These are phyloP conservation scores for Gambusia affinis DNA, from an alignment of 2,113 vertebrate species.

Conservation along the genomic window DNA sequence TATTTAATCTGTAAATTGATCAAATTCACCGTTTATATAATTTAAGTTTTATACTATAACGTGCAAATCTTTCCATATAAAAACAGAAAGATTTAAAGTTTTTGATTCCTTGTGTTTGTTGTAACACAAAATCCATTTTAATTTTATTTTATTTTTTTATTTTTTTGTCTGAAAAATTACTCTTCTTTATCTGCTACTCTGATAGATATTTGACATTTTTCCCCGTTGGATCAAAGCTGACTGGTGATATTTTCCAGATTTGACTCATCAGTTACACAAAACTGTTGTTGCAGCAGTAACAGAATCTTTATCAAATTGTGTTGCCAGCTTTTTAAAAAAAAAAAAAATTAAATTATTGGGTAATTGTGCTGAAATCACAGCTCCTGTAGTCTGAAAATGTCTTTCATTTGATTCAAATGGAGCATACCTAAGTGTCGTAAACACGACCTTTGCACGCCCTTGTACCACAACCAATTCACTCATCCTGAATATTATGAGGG, in stretches of 20 bases:
- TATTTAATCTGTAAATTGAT: no score
- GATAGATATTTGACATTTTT: neutral
- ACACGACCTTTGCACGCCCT: conserved; percentile 1
- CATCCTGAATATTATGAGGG: conserved; percentile 1
- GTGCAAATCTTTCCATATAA: neutral
- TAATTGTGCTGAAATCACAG: conserved; percentile 15
- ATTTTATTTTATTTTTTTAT: neutral
- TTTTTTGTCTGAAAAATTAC: neutral
- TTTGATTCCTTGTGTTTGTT: neutral
- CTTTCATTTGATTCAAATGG: neutral
- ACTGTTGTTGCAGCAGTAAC: neutral
- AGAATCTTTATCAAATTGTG: conserved; percentile 30
- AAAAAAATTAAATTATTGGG: conserved; percentile 20
- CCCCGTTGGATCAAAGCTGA: no score
- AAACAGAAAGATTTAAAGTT: neutral
- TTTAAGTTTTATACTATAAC: neutral
- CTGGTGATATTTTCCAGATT: neutral
- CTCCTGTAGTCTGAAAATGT: conserved; percentile 8
- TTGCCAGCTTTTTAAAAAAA: conserved; percentile 8
- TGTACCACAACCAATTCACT: neutral
- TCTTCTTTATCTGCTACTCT: neutral
- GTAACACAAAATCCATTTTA: neutral
- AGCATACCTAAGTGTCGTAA: neutral
- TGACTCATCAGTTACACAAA: neutral
- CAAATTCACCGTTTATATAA: no score